Evolutionary conservation across 2,797 vertebrate genomes (phyloP).

Genomic region (Buceros bicornis): DNA sequence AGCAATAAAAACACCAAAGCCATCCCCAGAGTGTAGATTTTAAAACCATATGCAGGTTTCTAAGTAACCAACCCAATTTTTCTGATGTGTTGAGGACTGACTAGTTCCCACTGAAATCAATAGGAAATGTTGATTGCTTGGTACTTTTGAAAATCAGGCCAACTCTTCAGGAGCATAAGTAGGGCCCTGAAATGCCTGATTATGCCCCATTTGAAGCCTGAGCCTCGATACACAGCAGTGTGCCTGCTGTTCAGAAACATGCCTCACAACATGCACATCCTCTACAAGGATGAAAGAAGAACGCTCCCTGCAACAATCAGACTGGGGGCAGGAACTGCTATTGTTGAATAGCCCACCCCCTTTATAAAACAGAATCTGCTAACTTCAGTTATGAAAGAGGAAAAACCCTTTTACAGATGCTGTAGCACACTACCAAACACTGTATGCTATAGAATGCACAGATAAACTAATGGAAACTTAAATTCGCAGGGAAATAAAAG

Average conservation of each 20-base stretch:
- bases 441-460: not conserved
- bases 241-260: not conserved
- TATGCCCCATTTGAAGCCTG: constrained; percentile 18
- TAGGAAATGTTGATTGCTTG: not conserved
- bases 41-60: constrained; percentile 12
- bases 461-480: not conserved
- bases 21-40: not conserved
- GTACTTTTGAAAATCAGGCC: constrained; percentile 38
- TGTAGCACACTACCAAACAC: not conserved
- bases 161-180: not conserved
- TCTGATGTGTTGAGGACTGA: not conserved
- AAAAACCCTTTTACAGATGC: not conserved
- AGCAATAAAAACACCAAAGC: not conserved
- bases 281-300: constrained; percentile 6
- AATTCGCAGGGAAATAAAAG: not conserved
- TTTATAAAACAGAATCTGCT: not conserved
- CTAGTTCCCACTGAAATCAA: constrained; percentile 20
- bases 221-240: not conserved
- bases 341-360: not conserved
- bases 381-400: not conserved
- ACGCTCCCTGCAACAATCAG: not conserved
- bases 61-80: constrained; percentile 23
- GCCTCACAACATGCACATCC: not conserved
- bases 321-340: not conserved
- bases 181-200: constrained; percentile 20